phyloP scores from a whole-genome alignment of 2,888 invertebrate genomes.

The Hirtodrosophila duncani region DNA sequence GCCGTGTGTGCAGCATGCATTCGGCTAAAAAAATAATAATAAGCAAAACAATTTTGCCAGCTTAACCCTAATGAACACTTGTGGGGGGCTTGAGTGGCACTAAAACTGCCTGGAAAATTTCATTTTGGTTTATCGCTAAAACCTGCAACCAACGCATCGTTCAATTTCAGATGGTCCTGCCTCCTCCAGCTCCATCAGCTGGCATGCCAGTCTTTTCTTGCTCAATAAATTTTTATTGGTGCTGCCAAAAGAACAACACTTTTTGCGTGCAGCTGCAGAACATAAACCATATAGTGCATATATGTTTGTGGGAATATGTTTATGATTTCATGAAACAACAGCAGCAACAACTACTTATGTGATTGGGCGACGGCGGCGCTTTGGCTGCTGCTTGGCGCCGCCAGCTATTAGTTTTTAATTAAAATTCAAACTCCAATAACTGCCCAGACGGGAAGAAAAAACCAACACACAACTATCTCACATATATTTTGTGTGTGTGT shows the following conservation, averaged over 20 bases:
- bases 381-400: slow-evolving; percentile 10
- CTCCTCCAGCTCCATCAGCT: slow-evolving; percentile 1
- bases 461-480: no score
- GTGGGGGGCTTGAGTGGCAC: slow-evolving; percentile 21
- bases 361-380: background rate
- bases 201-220: slow-evolving; percentile 11
- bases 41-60: slow-evolving; percentile 68
- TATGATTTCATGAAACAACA: slow-evolving; percentile 21
- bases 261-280: background rate
- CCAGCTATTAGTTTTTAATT: slow-evolving; percentile 47
- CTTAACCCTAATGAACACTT: slow-evolving; percentile 69
- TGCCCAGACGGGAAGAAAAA: slow-evolving; percentile 4
- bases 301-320: slow-evolving; percentile 1
- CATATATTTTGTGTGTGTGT: no score
- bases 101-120: slow-evolving; percentile 25
- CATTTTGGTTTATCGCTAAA: slow-evolving; percentile 10
- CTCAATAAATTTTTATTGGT: slow-evolving; percentile 36
- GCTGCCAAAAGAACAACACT: slow-evolving; percentile 10
- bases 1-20: slow-evolving; percentile 52
- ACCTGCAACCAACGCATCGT: background rate
- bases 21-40: slow-evolving; percentile 39
- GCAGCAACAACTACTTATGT: slow-evolving; percentile 2
- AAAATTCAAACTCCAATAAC: slow-evolving; percentile 46
- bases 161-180: background rate
- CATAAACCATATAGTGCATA: background rate